These are phyloP conservation scores for Cyphomyrus plagiostoma DNA, from an alignment of 2,113 vertebrate species.

Conservation along the genomic window DNA sequence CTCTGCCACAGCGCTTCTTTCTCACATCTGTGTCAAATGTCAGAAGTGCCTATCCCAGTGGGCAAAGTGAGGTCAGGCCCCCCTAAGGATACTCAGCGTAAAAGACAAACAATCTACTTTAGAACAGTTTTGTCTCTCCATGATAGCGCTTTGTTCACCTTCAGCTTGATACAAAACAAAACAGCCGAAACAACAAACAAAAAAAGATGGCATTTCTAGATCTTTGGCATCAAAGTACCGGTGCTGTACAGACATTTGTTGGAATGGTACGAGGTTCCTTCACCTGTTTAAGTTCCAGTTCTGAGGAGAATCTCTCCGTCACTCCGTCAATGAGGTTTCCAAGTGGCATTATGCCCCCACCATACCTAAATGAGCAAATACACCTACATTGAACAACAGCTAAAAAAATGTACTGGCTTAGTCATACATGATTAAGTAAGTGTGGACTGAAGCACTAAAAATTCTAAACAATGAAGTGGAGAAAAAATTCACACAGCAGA, in stretches of 20 bases:
- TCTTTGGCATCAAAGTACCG: no score
- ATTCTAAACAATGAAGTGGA: neutral
- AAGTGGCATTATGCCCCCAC: conserved; percentile 59
- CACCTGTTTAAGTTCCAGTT: conserved; percentile 80
- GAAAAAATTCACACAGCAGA: neutral
- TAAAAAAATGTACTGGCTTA: neutral
- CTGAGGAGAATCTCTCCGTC: conserved; percentile 67
- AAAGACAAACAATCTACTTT: neutral
- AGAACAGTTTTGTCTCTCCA: neutral
- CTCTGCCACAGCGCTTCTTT: neutral
- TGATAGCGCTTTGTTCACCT: neutral
- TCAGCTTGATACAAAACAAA: neutral
- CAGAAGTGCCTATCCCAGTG: neutral
- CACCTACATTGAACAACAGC: neutral
- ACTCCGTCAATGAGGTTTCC: conserved; percentile 60
- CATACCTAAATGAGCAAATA: conserved; percentile 40
- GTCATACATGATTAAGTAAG: neutral
- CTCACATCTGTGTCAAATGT: neutral
- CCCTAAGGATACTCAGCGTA: neutral
- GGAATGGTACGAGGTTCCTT: conserved; percentile 21
- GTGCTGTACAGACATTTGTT: neutral
- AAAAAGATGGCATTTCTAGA: neutral
- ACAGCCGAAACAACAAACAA: neutral
- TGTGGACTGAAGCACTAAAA: neutral
- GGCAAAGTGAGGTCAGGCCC: neutral